Evolutionary conservation across 92 coral and sea anemone genomes (phyloP), one percentile per base, ranked within the genome.

Genomic region (Heliopora coerulea): DNA sequence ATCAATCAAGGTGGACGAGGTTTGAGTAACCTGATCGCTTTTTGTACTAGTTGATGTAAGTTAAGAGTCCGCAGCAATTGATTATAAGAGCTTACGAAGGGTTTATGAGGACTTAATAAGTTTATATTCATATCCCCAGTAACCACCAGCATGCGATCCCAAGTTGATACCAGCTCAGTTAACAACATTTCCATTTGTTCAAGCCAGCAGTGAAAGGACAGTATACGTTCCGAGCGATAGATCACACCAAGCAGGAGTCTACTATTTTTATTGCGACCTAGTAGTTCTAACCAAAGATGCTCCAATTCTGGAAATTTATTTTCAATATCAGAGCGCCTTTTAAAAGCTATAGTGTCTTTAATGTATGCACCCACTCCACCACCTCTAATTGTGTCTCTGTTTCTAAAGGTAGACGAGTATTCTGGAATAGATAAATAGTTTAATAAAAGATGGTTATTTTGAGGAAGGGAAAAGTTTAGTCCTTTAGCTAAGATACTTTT

Each of bases 401-500:
- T 65, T 18, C 79, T 69, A 48, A 62, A 85, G 13, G 60, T 58
- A 52, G 20, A n/a, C 18, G 54, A 28, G 33, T 85, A 85, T 2
- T 82, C 83, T 15, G 86, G 86, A 18, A 82, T 65, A 29, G 76
- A 33, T 8, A 78, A 86, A 65, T 69, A 69, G n/a, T 76, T 34
- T 25, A 81, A 8, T 44, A n/a, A n/a, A n/a, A n/a, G n/a, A n/a
- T n/a, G n/a, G n/a, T n/a, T n/a, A n/a, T n/a, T n/a, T n/a, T n/a
- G n/a, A n/a, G n/a, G n/a, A n/a, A n/a, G n/a, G n/a, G n/a, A n/a
- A n/a, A n/a, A n/a, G n/a, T n/a, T n/a, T n/a, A n/a, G n/a, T n/a
- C n/a, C n/a, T n/a, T n/a, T n/a, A n/a, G n/a, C n/a, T n/a, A n/a
- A n/a, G n/a, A n/a, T n/a, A n/a, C n/a, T n/a, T n/a, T n/a, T n/a